Evolutionary conservation across 2,797 vertebrate species (phyloP).

Genomic region (Tapirus indicus): DNA sequence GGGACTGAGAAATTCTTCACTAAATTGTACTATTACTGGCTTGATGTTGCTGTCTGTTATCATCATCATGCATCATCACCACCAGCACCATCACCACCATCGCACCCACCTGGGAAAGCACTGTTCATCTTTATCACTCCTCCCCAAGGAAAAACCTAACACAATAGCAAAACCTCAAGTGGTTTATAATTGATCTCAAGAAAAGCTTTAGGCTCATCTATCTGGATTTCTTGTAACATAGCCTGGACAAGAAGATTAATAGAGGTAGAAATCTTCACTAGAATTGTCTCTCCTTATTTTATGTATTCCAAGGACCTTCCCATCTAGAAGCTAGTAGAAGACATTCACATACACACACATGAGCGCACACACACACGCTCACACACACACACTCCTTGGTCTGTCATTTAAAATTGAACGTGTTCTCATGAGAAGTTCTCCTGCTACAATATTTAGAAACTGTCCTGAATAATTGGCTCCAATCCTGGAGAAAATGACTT

Average conservation of each 20-base stretch:
- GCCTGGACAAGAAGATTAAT: background rate
- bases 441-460: background rate
- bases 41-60: background rate
- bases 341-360: background rate
- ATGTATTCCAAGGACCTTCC: background rate
- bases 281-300: background rate
- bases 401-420: background rate
- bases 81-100: background rate
- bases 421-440: background rate
- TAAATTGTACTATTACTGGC: background rate
- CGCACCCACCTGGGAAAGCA: background rate
- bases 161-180: background rate
- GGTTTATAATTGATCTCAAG: background rate
- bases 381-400: background rate
- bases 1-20: background rate
- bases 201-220: background rate
- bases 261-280: background rate
- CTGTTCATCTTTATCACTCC: background rate
- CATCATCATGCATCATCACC: background rate
- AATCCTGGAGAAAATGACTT: background rate
- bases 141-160: background rate
- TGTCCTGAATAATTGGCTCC: background rate
- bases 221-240: background rate
- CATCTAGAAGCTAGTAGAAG: background rate
- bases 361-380: background rate